These are phyloP conservation scores for Apis florea DNA, from an alignment of 1,140 invertebrate genomes.

Conservation along the genomic window DNA sequence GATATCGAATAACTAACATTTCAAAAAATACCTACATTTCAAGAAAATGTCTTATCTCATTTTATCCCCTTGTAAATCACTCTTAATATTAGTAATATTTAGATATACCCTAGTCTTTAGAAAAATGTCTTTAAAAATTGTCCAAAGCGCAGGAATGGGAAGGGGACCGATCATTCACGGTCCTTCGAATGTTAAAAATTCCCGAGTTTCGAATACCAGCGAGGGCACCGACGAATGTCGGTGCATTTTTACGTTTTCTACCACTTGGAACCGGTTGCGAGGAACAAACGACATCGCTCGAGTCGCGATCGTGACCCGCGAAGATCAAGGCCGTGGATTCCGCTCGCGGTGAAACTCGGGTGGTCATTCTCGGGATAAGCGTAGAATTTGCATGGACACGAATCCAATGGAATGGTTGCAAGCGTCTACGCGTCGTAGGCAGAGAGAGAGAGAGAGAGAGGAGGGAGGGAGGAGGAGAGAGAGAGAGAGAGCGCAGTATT, in stretches of 20 bases:
- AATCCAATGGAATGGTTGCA: neutral
- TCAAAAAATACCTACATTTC: too few species aligned
- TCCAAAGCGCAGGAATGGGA: neutral
- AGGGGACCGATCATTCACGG: neutral
- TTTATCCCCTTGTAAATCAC: too few species aligned
- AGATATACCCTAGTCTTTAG: too few species aligned
- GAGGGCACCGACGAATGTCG: neutral
- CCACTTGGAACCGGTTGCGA: slow-evolving; percentile 1
- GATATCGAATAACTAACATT: too few species aligned
- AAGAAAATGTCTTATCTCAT: too few species aligned
- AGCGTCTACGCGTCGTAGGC: neutral
- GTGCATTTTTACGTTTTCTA: neutral
- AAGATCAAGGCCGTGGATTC: slow-evolving; percentile 49
- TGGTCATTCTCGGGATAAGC: slow-evolving; percentile 20
- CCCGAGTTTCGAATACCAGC: neutral
- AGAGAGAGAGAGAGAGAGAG: slow-evolving; percentile 10
- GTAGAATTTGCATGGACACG: slow-evolving; percentile 13
- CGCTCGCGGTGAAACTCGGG: slow-evolving; percentile 40
- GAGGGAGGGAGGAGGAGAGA: too few species aligned
- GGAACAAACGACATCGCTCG: neutral
- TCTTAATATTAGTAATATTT: too few species aligned
- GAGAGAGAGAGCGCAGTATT: slow-evolving; percentile 25
- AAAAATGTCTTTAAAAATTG: too few species aligned
- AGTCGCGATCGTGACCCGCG: neutral
- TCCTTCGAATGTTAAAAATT: neutral